phyloP scores from a whole-genome alignment of 2,888 invertebrate species.

The Pristionchus japonicus region DNA sequence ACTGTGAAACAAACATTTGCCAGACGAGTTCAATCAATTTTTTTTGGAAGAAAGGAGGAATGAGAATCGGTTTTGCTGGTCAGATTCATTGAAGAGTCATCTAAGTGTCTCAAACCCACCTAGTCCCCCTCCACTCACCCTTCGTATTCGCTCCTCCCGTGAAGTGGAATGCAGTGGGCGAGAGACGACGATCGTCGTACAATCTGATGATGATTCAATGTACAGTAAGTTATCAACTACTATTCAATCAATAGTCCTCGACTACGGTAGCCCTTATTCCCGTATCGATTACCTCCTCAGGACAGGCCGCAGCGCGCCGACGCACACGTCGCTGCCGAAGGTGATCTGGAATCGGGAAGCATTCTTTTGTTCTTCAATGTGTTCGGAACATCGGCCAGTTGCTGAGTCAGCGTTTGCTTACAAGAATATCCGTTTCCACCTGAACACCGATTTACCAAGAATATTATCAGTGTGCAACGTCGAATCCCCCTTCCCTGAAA shows the following conservation, averaged over 20 bases:
- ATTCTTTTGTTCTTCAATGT: too few relatives aligned
- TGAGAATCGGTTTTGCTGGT: too few relatives aligned
- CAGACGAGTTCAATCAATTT: not conserved
- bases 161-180: conserved; percentile 54
- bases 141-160: conserved; percentile 57
- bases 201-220: not conserved
- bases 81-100: too few relatives aligned
- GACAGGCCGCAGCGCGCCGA: not conserved
- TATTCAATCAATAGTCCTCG: not conserved
- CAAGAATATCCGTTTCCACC: too few relatives aligned
- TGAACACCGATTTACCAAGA: too few relatives aligned
- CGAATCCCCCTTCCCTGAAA: too few relatives aligned
- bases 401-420: too few relatives aligned
- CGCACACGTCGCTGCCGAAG: conserved; percentile 28
- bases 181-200: conserved; percentile 48
- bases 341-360: not conserved
- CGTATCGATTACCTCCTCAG: not conserved
- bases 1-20: not conserved
- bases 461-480: too few relatives aligned
- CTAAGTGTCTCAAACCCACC: not conserved
- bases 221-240: too few relatives aligned
- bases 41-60: not conserved
- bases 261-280: not conserved
- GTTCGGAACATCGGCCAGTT: too few relatives aligned
- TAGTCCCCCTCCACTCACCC: conserved; percentile 25